These are phyloP conservation scores for Dascillus cervinus DNA, from an alignment of 2,888 invertebrate genomes.

Conservation along the genomic window DNA sequence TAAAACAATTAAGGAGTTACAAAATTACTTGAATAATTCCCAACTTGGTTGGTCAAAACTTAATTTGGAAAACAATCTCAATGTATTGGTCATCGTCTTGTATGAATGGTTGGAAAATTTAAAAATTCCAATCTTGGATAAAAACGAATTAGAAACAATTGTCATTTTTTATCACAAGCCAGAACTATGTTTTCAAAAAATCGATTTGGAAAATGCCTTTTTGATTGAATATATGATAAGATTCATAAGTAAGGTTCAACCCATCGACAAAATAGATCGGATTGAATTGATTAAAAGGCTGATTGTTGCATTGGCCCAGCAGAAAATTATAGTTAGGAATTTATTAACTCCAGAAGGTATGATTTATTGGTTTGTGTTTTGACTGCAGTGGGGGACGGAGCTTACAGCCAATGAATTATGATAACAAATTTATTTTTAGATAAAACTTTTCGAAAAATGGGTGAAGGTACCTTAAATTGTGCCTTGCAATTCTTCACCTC, in stretches of 20 bases:
- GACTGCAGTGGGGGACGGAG: too few species aligned
- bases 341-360: constrained; percentile 42
- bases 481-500: constrained; percentile 48
- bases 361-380: constrained; percentile 4
- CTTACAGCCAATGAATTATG: not conserved
- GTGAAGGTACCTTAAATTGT: constrained; percentile 52
- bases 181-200: constrained; percentile 51
- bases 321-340: constrained; percentile 47
- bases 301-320: constrained; percentile 60
- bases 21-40: constrained; percentile 59
- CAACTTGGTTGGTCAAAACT: constrained; percentile 58
- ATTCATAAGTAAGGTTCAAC: constrained; percentile 59
- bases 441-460: constrained; percentile 45
- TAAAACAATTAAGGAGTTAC: constrained; percentile 47
- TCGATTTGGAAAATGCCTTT: constrained; percentile 53
- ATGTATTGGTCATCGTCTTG: constrained; percentile 55
- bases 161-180: constrained; percentile 56
- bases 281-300: constrained; percentile 56
- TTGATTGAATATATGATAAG: constrained; percentile 65
- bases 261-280: constrained; percentile 52
- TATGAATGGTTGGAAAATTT: constrained; percentile 73
- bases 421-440: constrained; percentile 22
- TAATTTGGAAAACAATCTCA: constrained; percentile 55
- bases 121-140: constrained; percentile 57
- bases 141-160: constrained; percentile 60